Evolutionary conservation across 2,797 vertebrate genomes (phyloP), one percentile per base, ranked within the genome.

Genomic region (Phataginus tetradactyla): DNA sequence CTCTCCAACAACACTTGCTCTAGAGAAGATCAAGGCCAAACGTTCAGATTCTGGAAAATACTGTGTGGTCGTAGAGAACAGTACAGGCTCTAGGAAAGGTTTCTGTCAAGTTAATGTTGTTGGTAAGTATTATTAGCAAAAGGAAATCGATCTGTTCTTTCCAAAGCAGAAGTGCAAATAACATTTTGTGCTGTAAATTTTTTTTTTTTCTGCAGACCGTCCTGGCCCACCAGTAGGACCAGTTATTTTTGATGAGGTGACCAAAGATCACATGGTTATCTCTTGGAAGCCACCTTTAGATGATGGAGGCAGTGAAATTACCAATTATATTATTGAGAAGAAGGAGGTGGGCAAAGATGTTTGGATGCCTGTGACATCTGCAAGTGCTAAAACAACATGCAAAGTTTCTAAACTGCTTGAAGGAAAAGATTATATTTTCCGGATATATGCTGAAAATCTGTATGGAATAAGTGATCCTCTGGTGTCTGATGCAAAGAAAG

Each of bases 231-330:
- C 99, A 71, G 98, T 99, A 88, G 99, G 99, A 90, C 99, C 99
- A 11, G 99, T 99, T 97, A 98, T 99, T 96, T 99, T 99, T 98
- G 99, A 99, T 25, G 99, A 99, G 98, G 99, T 99, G 79, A 99
- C 99, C 98, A 99, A 99, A 98, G 99, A 99, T 92, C 98, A 99
- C 97, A 99, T 99, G 99, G 95, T 99, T 57, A 98, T 99, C 97
- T 99, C 99, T 91, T 99, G 99, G 99, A 99, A 99, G 92, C 99
- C 99, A 97, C 99, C 99, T 95, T 98, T 99, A 97, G 99, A 99
- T 98, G 99, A 99, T 25, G 99, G 99, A 78, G 99, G 99, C 34
- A 99, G 99, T 95, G 98, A 98, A 61, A 98, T 99, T 97, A 99
- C 99, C 96, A 99, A 99, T 98, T 99, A 99, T 94, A 99, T 99